phyloP scores from a whole-genome alignment of 2,888 invertebrate species.

The Thera obeliscata region DNA sequence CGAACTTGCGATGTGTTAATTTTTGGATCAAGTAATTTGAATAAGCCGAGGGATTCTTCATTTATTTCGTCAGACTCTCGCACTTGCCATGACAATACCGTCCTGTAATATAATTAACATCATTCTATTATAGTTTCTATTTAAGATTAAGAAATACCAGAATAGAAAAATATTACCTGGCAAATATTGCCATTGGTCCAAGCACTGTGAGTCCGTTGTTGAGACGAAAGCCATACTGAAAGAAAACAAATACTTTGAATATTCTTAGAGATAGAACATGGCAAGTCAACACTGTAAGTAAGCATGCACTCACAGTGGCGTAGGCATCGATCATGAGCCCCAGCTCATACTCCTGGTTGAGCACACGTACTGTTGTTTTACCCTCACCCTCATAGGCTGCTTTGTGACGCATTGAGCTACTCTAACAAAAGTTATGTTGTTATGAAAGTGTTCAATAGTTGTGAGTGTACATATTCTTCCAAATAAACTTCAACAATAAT shows the following conservation, averaged over 20 bases:
- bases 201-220: slow-evolving; percentile 91
- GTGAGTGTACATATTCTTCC: background rate
- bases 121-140: no score
- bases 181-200: slow-evolving; percentile 94
- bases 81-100: slow-evolving; percentile 94
- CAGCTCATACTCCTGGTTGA: slow-evolving; percentile 87
- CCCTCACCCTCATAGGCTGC: slow-evolving; percentile 89
- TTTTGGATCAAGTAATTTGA: slow-evolving; percentile 92
- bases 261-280: background rate
- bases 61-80: slow-evolving; percentile 86
- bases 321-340: slow-evolving; percentile 90
- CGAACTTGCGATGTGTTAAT: no score
- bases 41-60: slow-evolving; percentile 90
- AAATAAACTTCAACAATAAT: no score
- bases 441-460: background rate
- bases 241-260: slow-evolving; percentile 39
- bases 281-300: background rate
- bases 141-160: no score
- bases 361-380: slow-evolving; percentile 89
- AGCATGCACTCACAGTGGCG: slow-evolving; percentile 80
- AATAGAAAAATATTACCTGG: slow-evolving; percentile 72
- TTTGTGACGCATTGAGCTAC: slow-evolving; percentile 49
- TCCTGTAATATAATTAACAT: slow-evolving; percentile 64
- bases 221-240: slow-evolving; percentile 91
- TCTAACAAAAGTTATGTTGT: background rate